Percentiles rank a stretch among this genome's conserved stretches.
phyloP scores from a whole-genome alignment of 1,140 invertebrate genomes.

The Cylas formicarius region DNA sequence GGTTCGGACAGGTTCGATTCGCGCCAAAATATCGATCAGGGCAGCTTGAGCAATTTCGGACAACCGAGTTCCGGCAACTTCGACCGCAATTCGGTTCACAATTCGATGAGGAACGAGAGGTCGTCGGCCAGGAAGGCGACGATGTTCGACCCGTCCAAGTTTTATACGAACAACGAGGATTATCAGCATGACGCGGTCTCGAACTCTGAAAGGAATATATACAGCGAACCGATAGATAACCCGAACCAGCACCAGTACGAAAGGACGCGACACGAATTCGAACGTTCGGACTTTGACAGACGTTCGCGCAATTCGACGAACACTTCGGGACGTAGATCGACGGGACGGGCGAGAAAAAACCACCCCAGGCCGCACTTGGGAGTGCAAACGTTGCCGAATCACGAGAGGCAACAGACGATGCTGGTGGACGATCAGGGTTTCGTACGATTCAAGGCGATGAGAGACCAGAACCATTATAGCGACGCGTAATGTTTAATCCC shows the following conservation, averaged over 20 bases:
- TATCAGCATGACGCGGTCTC: slow-evolving; percentile 43
- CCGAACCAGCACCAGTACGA: slow-evolving; percentile 31
- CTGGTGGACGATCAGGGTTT: slow-evolving; percentile 79
- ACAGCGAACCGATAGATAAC: slow-evolving; percentile 38
- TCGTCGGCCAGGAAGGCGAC: slow-evolving; percentile 35
- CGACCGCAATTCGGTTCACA: slow-evolving; percentile 29
- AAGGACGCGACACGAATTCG: slow-evolving; percentile 45
- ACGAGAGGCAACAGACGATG: slow-evolving; percentile 48
- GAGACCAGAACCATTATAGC: slow-evolving; percentile 37
- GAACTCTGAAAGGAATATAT: slow-evolving; percentile 33
- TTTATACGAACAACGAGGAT: slow-evolving; percentile 41
- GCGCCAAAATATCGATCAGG: slow-evolving; percentile 29
- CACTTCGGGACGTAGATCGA: slow-evolving; percentile 36
- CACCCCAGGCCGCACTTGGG: slow-evolving; percentile 35
- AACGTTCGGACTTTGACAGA: slow-evolving; percentile 45
- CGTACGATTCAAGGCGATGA: slow-evolving; percentile 61
- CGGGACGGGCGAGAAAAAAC: slow-evolving; percentile 32
- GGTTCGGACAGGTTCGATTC: slow-evolving; percentile 38
- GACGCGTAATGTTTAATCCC: slow-evolving; percentile 35
- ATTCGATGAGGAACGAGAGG: slow-evolving; percentile 28
- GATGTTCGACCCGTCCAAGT: slow-evolving; percentile 48
- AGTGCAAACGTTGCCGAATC: slow-evolving; percentile 40
- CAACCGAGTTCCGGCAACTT: slow-evolving; percentile 33
- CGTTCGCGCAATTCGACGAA: slow-evolving; percentile 38
- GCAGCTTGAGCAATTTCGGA: slow-evolving; percentile 27